Base-by-base conservation (phyloP, 2,797 vertebrate genomes). In the Parotocinclus haroldoi region DNA sequence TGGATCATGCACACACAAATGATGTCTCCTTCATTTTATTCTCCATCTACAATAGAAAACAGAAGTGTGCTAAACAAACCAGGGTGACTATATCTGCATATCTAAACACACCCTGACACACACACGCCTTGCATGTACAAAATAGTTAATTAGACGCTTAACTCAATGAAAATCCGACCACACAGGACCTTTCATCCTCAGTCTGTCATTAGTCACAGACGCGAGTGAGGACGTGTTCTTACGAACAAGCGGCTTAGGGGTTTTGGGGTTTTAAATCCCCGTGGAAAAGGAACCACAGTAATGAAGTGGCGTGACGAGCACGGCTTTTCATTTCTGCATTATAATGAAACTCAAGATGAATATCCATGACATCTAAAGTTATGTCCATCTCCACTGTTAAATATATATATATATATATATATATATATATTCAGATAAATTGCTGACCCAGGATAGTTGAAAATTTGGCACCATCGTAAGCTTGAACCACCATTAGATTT, bases 41-140 rank as follows among this genome's bases (percentile, higher is more conserved):
- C 56, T 40, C 27, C 53, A 37, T 44, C n/a, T n/a, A 50, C 13
- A 45, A 57, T 0, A 60, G 27, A 71, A 59, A 36, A 16, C 58
- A 60, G 38, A 51, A 68, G 69, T 36, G 52, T 37, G 56, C 56
- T 66, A 37, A 52, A 16, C 61, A 60, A 61, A 19, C 19, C 40
- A 75, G 39, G 36, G 46, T 38, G 36, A 50, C 44, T 44, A 58
- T 39, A 44, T 19, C 36, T 19, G 11, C 52, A 54, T 19, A 54
- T 14, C 16, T 16, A 51, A 14, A 51, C 49, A 51, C 14, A 54
- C 27, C 12, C 52, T 36, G 19, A 54, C 52, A 52, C 10, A 65
- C 49, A 42, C 39, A 54, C 52, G 37, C 27, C 48, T 7, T 27
- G 55, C 17, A 58, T 37, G 48, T 71, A 42, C n/a, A 58, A 18